Percentiles rank a stretch among this genome's conserved stretches.
Conservation (phyloP, 2,797 vertebrate species). For the Spheniscus humboldti region DNA sequence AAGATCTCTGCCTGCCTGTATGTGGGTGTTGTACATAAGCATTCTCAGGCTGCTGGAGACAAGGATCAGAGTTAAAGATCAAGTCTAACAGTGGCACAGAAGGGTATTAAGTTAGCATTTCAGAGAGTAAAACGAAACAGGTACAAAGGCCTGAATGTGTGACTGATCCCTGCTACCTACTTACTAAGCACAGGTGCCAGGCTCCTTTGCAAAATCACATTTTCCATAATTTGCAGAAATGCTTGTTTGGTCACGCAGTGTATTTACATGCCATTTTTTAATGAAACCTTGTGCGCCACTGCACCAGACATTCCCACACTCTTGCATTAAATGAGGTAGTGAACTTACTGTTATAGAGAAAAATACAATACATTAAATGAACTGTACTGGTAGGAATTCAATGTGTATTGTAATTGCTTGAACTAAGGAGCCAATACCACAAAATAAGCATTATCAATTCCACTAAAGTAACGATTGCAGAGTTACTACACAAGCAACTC, state of each 20-base stretch:
- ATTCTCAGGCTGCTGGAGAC: neutral
- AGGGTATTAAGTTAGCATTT: neutral
- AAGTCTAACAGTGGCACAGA: neutral
- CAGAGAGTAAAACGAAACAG: neutral
- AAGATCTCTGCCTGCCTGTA: neutral
- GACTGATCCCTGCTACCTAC: neutral
- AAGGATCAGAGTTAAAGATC: neutral
- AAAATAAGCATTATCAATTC: neutral
- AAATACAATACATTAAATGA: neutral
- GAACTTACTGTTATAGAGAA: neutral
- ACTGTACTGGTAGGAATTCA: neutral
- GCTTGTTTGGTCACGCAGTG: neutral
- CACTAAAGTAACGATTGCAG: neutral
- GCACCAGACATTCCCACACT: neutral
- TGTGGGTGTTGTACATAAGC: neutral
- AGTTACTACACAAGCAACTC: neutral
- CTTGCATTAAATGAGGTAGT: neutral
- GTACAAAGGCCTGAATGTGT: neutral
- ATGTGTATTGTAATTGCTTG: neutral
- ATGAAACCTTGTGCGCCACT: neutral
- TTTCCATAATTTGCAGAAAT: neutral
- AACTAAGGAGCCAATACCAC: neutral
- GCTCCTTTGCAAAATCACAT: neutral
- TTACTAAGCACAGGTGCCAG: neutral
- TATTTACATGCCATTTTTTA: neutral